Evolutionary conservation across 2,113 vertebrate species (phyloP).

Genomic region (Empidonax alnorum): DNA sequence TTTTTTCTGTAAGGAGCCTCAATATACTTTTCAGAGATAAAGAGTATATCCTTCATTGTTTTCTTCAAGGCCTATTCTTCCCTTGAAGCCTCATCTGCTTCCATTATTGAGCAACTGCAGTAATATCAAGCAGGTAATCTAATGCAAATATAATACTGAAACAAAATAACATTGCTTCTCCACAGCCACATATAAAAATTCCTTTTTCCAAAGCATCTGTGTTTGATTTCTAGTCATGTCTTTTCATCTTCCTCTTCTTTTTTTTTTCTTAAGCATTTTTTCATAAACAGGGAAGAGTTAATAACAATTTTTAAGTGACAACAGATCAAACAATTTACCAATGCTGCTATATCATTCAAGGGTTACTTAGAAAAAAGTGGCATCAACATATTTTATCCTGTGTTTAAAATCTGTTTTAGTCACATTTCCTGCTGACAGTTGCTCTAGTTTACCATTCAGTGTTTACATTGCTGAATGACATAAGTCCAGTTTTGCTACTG

Average conservation of each 20-base stretch:
- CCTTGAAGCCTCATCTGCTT: not conserved
- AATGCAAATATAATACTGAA: not conserved
- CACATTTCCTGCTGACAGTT: not conserved
- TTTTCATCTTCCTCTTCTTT: not conserved
- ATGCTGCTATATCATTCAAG: not conserved
- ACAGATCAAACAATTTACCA: not conserved
- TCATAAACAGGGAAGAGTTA: not conserved
- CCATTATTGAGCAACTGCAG: not conserved
- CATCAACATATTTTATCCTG: not conserved
- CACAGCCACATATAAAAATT: not conserved
- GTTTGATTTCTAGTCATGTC: not conserved
- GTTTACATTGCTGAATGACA: conserved; percentile 2
- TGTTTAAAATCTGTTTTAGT: not conserved
- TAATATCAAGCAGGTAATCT: not conserved
- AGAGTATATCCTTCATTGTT: not conserved
- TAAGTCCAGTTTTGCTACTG: not conserved
- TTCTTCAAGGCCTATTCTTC: not conserved
- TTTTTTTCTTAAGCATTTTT: not conserved
- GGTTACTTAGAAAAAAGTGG: not conserved
- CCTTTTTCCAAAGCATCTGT: not conserved
- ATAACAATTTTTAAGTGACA: not conserved
- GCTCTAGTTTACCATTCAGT: conserved; percentile 15
- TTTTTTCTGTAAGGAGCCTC: not conserved
- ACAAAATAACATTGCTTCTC: not conserved
- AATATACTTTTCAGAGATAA: not conserved